These are phyloP conservation scores for Stichopus chloronotus DNA, from an alignment of 35 echinoderm and acorn worm species.

Conservation along the genomic window DNA sequence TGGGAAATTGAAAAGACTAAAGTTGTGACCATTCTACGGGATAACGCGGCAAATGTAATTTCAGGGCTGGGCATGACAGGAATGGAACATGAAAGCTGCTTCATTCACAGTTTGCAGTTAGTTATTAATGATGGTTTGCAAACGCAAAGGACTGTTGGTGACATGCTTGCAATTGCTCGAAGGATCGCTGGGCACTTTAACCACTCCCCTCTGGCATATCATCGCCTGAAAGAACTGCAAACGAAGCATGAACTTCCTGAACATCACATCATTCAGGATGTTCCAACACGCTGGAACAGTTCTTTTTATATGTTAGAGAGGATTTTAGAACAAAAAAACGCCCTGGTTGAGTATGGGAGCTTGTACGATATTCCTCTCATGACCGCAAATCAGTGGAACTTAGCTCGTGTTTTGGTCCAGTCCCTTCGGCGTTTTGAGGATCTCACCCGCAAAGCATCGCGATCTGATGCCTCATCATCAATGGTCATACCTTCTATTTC, in stretches of 20 bases:
- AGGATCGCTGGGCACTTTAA: too few species aligned
- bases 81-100: background rate
- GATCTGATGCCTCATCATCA: background rate
- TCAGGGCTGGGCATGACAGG: too few species aligned
- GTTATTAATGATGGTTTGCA: background rate
- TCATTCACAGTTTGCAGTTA: constrained; percentile 7
- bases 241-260: too few species aligned
- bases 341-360: background rate
- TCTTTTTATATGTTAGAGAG: constrained; percentile 18
- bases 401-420: background rate
- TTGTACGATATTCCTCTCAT: too few species aligned
- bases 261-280: constrained; percentile 21
- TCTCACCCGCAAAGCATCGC: background rate
- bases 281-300: background rate
- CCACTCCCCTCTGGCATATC: too few species aligned
- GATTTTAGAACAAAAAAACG: constrained; percentile 3
- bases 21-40: too few species aligned
- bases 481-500: too few species aligned
- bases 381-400: constrained; percentile 19
- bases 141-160: background rate
- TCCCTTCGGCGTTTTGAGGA: background rate
- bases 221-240: too few species aligned
- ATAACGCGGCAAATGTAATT: constrained; percentile 4
- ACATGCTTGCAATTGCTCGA: constrained; percentile 31
- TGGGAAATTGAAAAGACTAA: background rate